Conservation (phyloP, 2,797 vertebrate genomes). For the Decapterus maruadsi region DNA sequence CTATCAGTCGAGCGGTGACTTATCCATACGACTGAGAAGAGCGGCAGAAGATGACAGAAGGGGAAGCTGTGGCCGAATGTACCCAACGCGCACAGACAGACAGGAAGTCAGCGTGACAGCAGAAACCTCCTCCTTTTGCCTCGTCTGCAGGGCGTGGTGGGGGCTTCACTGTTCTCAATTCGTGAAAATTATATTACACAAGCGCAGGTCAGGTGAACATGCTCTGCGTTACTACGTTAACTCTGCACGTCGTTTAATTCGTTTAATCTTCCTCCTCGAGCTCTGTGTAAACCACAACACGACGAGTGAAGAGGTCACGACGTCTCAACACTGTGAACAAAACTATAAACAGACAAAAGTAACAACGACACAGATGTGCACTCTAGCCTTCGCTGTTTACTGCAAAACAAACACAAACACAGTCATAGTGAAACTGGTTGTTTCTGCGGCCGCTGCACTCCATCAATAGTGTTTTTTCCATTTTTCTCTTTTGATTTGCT, state of each 20-base stretch:
- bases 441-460: background rate
- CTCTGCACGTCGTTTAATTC: background rate
- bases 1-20: background rate
- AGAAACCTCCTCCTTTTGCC: conserved; percentile 1
- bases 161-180: background rate
- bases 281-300: background rate
- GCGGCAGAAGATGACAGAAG: conserved; percentile 44
- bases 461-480: too few relatives aligned
- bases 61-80: conserved; percentile 67
- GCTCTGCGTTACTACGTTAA: background rate
- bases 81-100: conserved; percentile 54
- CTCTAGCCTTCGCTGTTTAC: conserved; percentile 9
- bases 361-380: conserved; percentile 28
- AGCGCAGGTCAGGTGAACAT: background rate
- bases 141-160: background rate
- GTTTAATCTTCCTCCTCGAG: background rate
- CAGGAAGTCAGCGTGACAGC: conserved; percentile 54
- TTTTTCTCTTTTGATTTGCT: too few relatives aligned
- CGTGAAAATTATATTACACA: background rate
- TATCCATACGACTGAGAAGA: conserved; percentile 8
- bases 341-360: conserved; percentile 13
- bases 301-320: too few relatives aligned
- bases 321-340: background rate
- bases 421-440: background rate
- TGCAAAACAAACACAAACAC: conserved; percentile 1